Evolutionary conservation across 2,797 vertebrate species (phyloP).

Genomic region (Botia almorhae): DNA sequence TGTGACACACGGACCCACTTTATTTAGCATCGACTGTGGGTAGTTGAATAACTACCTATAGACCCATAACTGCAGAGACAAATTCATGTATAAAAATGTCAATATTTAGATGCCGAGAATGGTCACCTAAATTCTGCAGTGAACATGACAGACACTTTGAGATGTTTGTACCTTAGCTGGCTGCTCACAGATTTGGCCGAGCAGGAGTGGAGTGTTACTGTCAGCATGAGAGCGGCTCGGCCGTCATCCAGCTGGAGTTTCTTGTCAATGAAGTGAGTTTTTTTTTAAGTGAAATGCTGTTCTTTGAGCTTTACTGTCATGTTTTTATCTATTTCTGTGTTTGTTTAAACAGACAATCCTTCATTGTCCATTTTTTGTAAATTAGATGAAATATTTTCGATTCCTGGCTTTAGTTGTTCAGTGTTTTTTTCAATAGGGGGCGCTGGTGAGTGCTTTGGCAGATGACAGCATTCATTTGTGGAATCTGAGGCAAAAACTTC

Average conservation of each 20-base stretch:
- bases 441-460: conserved; percentile 98
- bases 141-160: too few species aligned
- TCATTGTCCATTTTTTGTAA: too few species aligned
- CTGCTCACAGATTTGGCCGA: conserved; percentile 86
- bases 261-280: conserved; percentile 95
- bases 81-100: too few species aligned
- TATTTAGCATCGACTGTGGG: neutral
- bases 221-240: conserved; percentile 94
- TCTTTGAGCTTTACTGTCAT: conserved; percentile 7
- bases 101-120: too few species aligned
- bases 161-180: too few species aligned
- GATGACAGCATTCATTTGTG: conserved; percentile 98
- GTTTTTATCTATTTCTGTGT: neutral
- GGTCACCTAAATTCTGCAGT: too few species aligned
- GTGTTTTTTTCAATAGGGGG: conserved; percentile 81
- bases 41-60: neutral
- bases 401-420: neutral
- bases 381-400: too few species aligned
- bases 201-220: conserved; percentile 97
- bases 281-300: neutral
- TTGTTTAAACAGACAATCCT: too few species aligned
- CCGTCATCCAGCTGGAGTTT: conserved; percentile 98
- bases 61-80: too few species aligned
- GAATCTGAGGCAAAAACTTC: conserved; percentile 98
- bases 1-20: conserved; percentile 4